Evolutionary conservation across 2,888 invertebrate genomes (phyloP).

Genomic region (Desoria tigrina): DNA sequence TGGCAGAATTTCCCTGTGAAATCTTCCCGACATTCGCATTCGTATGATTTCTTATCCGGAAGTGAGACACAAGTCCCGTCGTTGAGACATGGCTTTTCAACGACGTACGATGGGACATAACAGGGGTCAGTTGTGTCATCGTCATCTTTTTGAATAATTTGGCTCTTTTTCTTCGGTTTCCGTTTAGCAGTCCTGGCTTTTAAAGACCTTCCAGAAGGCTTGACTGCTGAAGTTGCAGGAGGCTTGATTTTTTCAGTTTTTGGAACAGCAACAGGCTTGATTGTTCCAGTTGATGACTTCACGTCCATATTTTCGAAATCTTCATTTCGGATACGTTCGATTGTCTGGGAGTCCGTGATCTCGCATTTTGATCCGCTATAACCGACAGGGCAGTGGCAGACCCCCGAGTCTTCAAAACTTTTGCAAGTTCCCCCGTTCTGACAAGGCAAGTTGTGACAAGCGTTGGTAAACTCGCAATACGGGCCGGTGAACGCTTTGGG

Average conservation of each 20-base stretch:
- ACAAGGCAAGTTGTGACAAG: slow-evolving; percentile 10
- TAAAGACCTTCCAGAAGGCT: too few relatives aligned
- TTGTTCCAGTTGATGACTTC: background rate
- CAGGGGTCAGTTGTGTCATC: background rate
- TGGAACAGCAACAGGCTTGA: background rate
- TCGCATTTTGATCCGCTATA: background rate
- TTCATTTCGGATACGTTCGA: background rate
- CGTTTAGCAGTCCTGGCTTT: too few relatives aligned
- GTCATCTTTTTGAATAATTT: background rate
- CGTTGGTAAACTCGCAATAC: slow-evolving; percentile 15
- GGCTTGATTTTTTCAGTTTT: too few relatives aligned
- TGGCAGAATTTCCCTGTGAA: slow-evolving; percentile 17
- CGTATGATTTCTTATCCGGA: background rate
- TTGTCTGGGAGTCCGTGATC: background rate
- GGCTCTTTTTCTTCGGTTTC: too few relatives aligned
- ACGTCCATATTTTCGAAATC: background rate
- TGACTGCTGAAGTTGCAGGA: too few relatives aligned
- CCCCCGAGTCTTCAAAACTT: slow-evolving; percentile 13
- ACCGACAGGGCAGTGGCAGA: background rate
- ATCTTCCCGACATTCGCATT: slow-evolving; percentile 18
- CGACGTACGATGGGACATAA: background rate
- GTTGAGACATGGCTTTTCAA: slow-evolving; percentile 1
- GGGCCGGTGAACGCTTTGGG: slow-evolving; percentile 6
- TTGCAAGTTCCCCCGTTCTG: slow-evolving; percentile 11
- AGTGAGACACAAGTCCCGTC: background rate